These are phyloP conservation scores for Theodoxus fluviatilis DNA, from an alignment of 2,888 invertebrate genomes.

Conservation along the genomic window DNA sequence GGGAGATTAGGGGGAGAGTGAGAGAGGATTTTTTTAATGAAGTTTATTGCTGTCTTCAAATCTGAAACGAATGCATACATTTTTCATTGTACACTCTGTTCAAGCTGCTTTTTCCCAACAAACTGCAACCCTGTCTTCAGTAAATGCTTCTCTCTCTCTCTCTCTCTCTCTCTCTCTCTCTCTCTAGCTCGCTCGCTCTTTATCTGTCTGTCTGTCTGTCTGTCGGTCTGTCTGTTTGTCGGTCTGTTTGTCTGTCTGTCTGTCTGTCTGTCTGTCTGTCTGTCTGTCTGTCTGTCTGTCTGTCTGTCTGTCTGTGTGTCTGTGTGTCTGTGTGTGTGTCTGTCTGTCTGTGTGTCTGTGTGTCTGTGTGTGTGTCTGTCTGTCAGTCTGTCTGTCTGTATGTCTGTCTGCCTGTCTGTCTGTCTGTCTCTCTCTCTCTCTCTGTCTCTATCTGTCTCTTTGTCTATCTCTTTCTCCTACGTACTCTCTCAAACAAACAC, in stretches of 20 bases:
- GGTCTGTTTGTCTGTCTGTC: neutral
- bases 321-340: neutral
- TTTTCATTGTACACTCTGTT: neutral
- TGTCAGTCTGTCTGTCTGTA: constrained; percentile 22
- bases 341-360: neutral
- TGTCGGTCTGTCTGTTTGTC: neutral
- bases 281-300: neutral
- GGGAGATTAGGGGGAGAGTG: no score
- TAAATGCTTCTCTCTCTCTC: constrained; percentile 23
- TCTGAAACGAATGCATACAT: neutral
- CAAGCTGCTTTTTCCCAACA: neutral
- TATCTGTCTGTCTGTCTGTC: neutral
- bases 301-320: neutral
- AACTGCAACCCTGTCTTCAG: neutral
- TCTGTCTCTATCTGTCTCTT: neutral
- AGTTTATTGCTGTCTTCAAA: no score
- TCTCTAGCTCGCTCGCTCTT: constrained; percentile 6
- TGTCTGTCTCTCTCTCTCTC: neutral
- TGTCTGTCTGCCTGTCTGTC: neutral
- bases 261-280: neutral
- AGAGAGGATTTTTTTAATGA: no score
- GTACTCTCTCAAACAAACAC: neutral
- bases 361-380: constrained; percentile 23
- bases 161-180: constrained; percentile 28
- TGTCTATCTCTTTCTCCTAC: neutral